phyloP scores from a whole-genome alignment of 1,140 invertebrate species.

The Sogatella furcifera region DNA sequence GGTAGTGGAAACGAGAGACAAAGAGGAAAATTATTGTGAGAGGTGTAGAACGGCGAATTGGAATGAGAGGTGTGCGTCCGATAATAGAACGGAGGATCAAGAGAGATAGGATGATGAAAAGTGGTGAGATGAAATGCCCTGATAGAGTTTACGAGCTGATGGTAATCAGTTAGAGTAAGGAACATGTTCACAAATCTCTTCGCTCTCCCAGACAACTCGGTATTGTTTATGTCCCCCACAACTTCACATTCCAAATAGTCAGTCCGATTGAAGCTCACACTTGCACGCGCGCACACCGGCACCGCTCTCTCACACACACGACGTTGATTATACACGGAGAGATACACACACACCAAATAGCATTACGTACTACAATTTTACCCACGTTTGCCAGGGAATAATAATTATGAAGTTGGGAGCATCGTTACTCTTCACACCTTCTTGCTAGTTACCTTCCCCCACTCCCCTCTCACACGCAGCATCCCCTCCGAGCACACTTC shows the following conservation, averaged over 20 bases:
- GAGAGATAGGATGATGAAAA: not conserved
- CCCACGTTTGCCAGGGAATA: not conserved
- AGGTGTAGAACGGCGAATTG: not conserved
- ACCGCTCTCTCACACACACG: not conserved
- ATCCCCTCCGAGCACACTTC: not conserved
- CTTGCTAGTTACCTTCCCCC: not conserved
- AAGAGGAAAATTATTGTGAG: not conserved
- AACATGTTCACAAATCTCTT: slow-evolving; percentile 1
- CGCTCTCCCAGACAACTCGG: slow-evolving; percentile 1
- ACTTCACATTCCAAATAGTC: slow-evolving; percentile 1
- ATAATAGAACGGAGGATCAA: not conserved
- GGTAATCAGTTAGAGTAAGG: not conserved
- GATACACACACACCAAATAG: not conserved
- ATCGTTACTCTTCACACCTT: not conserved
- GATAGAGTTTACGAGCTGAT: slow-evolving; percentile 3
- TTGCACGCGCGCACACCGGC: not conserved
- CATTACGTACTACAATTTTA: too few species aligned
- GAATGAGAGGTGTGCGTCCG: not conserved
- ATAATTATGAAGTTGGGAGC: not conserved
- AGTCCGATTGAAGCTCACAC: not conserved
- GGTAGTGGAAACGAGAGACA: too few species aligned
- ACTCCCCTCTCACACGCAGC: not conserved
- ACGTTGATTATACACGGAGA: not conserved
- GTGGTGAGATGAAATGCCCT: slow-evolving; percentile 1
- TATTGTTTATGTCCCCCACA: slow-evolving; percentile 2